Evolutionary conservation across 2,797 vertebrate species (phyloP), one percentile per base, ranked within the genome.

Genomic region (Myripristis murdjan): DNA sequence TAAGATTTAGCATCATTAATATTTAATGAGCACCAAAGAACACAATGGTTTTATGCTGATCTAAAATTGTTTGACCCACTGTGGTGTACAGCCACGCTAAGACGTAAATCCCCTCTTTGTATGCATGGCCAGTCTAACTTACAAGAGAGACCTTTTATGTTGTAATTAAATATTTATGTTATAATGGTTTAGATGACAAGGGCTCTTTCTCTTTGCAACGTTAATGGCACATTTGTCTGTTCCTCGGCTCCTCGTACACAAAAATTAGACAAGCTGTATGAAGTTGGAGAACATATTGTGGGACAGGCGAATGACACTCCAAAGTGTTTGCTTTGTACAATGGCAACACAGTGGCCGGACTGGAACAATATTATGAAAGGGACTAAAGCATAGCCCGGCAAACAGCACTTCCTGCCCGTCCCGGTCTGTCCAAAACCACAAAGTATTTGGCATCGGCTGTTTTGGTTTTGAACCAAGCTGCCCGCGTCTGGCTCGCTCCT

Each of bases 81-180:
- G 76, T 71, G 68, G 51, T 69, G 47, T 10, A 9, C 56, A 4
- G 54, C 70, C 75, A 57, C 60, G 33, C 56, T 46, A 1, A 24
- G 56, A 23, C 64, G 61, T 61, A 67, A 75, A 81, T 73, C 46
- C 43, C 35, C 75, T 39, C 63, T 86, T 70, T 77, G 71, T 82
- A 79, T 86, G 89, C 84, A 80, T 67, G 84, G 41, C 41, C 75
- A 54, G 35, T 58, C 84, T 64, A 67, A 89, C 80, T 74, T 75
- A 74, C 77, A 79, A 70, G 41, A 75, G 76, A 86, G 82, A 76
- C 70, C 82, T 90, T 91, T 92, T 85, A 90, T 90, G 70, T 77
- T 37, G 46, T 59, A 3, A 91, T 94, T 67, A 93, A 93, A 91
- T 90, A 93, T 93, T 92, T 70, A 92, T 92, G 81, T 83, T 47